Percentiles rank a stretch among this genome's conserved stretches.
phyloP scores from a whole-genome alignment of 2,797 vertebrate genomes.

The Myotis findleyi region DNA sequence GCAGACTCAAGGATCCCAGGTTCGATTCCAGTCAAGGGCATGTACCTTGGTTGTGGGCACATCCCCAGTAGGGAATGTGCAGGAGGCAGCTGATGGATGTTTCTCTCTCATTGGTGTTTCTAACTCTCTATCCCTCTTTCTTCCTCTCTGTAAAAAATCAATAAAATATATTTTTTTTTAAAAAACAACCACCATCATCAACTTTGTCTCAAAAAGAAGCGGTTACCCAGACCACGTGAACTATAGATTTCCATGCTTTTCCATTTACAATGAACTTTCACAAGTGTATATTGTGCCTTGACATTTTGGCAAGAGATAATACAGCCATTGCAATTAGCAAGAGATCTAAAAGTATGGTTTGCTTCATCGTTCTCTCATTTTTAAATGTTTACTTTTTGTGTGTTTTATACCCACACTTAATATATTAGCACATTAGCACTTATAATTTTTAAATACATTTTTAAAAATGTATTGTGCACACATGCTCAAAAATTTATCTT shows the following conservation, averaged over 20 bases:
- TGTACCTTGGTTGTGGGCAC: no score
- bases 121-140: no score
- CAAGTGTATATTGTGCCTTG: accelerated
- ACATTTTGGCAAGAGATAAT: not conserved
- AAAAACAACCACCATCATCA: no score
- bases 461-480: not conserved
- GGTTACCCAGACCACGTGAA: not conserved
- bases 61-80: no score
- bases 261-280: not conserved
- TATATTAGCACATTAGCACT: not conserved
- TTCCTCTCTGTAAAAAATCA: no score
- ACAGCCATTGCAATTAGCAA: not conserved
- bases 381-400: not conserved
- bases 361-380: not conserved
- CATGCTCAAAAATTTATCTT: not conserved
- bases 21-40: no score
- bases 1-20: no score
- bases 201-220: not conserved
- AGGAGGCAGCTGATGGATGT: no score
- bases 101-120: no score
- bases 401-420: not conserved
- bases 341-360: not conserved
- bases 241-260: not conserved
- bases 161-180: no score
- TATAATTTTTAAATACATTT: not conserved